Conservation (phyloP, 2,797 vertebrate genomes). For the Sphenodon punctatus region DNA sequence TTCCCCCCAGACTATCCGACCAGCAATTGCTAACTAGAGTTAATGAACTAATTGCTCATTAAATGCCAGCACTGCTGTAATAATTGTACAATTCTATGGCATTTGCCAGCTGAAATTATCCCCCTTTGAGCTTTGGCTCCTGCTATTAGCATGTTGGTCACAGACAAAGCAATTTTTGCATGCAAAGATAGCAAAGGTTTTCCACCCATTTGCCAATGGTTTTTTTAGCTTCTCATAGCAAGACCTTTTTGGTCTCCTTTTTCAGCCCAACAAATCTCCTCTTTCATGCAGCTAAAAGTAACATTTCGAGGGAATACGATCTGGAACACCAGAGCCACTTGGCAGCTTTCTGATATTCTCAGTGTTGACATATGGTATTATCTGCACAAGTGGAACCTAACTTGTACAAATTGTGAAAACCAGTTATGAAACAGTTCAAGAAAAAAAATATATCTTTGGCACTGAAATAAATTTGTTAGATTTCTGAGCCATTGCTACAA, state of each 20-base stretch:
- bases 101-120: constrained; percentile 61
- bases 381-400: constrained; percentile 50
- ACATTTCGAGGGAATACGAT: constrained; percentile 59
- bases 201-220: constrained; percentile 61
- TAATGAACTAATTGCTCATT: not conserved
- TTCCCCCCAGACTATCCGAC: not conserved
- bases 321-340: constrained; percentile 52
- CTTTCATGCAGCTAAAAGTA: constrained; percentile 63
- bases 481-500: constrained; percentile 28
- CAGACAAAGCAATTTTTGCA: constrained; percentile 32
- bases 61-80: constrained; percentile 33
- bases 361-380: constrained; percentile 28
- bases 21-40: not conserved
- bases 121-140: constrained; percentile 56
- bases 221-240: constrained; percentile 48
- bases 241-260: constrained; percentile 56
- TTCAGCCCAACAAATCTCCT: constrained; percentile 59
- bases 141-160: constrained; percentile 47
- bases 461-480: constrained; percentile 28
- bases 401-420: constrained; percentile 38
- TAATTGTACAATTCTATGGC: not conserved
- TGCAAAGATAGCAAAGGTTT: constrained; percentile 64
- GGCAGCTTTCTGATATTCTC: constrained; percentile 30
- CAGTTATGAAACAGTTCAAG: constrained; percentile 29
- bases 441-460: constrained; percentile 38